Evolutionary conservation across 2,113 vertebrate species (phyloP), one percentile per base, ranked within the genome.

Genomic region (Stegastes partitus): DNA sequence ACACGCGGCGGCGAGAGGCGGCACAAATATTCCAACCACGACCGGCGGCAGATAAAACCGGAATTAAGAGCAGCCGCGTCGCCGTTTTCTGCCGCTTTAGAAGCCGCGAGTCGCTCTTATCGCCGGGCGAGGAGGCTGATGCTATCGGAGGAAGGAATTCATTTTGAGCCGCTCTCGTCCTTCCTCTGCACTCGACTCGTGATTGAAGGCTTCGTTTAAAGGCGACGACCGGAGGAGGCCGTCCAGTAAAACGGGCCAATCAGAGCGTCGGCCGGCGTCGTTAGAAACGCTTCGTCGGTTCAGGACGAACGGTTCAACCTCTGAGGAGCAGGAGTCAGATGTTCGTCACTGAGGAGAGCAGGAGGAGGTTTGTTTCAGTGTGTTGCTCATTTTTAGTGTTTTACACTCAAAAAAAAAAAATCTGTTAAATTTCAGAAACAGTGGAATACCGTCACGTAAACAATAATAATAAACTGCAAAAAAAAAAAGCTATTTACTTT

Each of bases 161-260:
- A 68, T 62, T 70, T 64, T 55, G 64, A 81, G 69, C 73, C 53
- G 9, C 51, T 81, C 70, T 84, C 85, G 68, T 79, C 53, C 58
- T 4, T 53, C 76, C 28, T 76, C 57, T 72, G 9, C 49, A 45
- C 65, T 56, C 53, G 0, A 44, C 50, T 74, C 61, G 53, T 73
- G 82, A 80, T 3, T 45, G 65, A 75, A 54, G 59, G 8, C 61
- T 74, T 50, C 19, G 63, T 65, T 62, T 57, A 78, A 53, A 81
- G 63, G 68, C 53, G 74, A 79, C 70, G 57, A 74, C 31, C 61
- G 62, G 68, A 80, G 72, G 69, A 31, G 14, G 56, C 53, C n/a
- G 0, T 51, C 37, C 18, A 59, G 42, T 57, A 57, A 86, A 39
- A 9, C 34, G 34, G 9, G 34, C 34, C 34, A 9, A 34, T 34